phyloP scores from a whole-genome alignment of 2,113 vertebrate species.

The Dermatemys mawii region DNA sequence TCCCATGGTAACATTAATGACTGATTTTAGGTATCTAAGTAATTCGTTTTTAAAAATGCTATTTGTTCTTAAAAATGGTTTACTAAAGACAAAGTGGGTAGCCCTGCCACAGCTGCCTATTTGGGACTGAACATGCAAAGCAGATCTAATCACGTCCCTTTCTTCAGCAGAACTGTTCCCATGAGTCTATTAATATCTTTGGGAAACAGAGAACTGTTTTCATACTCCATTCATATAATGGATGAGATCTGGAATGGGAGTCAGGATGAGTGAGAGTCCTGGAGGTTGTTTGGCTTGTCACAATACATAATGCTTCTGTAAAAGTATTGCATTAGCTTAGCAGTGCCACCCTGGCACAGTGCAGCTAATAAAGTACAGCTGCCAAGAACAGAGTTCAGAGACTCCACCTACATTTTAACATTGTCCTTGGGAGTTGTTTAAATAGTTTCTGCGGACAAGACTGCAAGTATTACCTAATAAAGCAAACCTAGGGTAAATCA shows the following conservation, averaged over 20 bases:
- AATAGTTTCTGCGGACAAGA: conserved; percentile 46
- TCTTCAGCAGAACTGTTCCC: conserved; percentile 35
- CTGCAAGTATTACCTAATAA: conserved; percentile 18
- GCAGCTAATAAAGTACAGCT: conserved; percentile 37
- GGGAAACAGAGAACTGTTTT: conserved; percentile 53
- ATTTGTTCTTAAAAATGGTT: background rate
- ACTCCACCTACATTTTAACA: conserved; percentile 31
- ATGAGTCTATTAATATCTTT: conserved; percentile 43
- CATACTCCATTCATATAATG: conserved; percentile 35
- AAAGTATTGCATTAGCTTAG: conserved; percentile 43
- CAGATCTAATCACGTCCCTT: background rate
- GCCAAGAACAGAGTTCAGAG: conserved; percentile 32
- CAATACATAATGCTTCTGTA: conserved; percentile 34
- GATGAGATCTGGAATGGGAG: conserved; percentile 42
- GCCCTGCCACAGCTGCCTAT: background rate
- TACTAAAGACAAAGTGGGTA: background rate
- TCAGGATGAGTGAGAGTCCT: conserved; percentile 42
- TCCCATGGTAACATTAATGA: conserved; percentile 15
- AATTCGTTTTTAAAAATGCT: conserved; percentile 7
- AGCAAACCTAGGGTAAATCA: conserved; percentile 25
- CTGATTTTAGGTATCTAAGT: background rate
- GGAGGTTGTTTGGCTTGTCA: conserved; percentile 34
- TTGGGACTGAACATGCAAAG: background rate
- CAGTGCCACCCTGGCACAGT: background rate
- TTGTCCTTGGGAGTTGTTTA: conserved; percentile 42